Conservation (phyloP, 2,113 vertebrate genomes). For the Varanus komodoensis region DNA sequence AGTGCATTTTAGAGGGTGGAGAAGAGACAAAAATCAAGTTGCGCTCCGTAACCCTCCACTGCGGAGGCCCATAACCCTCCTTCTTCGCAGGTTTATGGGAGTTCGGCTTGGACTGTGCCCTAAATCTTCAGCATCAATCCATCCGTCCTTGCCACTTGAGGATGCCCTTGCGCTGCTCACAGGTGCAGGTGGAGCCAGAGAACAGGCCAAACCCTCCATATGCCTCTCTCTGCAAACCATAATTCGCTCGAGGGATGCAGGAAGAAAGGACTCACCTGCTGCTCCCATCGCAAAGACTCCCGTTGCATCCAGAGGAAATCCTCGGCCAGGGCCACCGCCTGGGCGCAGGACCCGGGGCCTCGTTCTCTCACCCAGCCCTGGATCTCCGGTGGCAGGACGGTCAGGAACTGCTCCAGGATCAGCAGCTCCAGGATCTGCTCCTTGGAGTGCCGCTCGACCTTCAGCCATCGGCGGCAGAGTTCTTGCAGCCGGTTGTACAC, state of each 20-base stretch:
- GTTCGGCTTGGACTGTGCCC: too few relatives aligned
- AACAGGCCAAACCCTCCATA: background rate
- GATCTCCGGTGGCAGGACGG: slow-evolving; percentile 16
- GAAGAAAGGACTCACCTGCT: background rate
- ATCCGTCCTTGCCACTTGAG: too few relatives aligned
- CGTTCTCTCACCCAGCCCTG: slow-evolving; percentile 60
- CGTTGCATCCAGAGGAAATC: slow-evolving; percentile 34
- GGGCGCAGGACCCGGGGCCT: slow-evolving; percentile 37
- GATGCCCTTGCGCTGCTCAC: too few relatives aligned
- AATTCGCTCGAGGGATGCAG: background rate
- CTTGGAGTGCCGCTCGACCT: slow-evolving; percentile 27
- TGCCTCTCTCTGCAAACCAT: background rate
- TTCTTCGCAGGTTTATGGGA: too few relatives aligned
- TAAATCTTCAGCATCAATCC: too few relatives aligned
- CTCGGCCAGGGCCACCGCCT: slow-evolving; percentile 31
- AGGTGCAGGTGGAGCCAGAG: too few relatives aligned
- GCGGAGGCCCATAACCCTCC: too few relatives aligned
- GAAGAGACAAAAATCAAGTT: too few relatives aligned
- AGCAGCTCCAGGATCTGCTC: slow-evolving; percentile 35
- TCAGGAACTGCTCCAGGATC: slow-evolving; percentile 38
- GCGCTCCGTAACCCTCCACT: too few relatives aligned
- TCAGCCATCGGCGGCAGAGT: slow-evolving; percentile 22
- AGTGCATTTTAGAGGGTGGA: too few relatives aligned
- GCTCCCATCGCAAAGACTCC: slow-evolving; percentile 19
- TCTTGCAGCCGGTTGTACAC: slow-evolving; percentile 16